These are phyloP conservation scores for Mola mola DNA, from an alignment of 2,113 vertebrate genomes.

Conservation along the genomic window DNA sequence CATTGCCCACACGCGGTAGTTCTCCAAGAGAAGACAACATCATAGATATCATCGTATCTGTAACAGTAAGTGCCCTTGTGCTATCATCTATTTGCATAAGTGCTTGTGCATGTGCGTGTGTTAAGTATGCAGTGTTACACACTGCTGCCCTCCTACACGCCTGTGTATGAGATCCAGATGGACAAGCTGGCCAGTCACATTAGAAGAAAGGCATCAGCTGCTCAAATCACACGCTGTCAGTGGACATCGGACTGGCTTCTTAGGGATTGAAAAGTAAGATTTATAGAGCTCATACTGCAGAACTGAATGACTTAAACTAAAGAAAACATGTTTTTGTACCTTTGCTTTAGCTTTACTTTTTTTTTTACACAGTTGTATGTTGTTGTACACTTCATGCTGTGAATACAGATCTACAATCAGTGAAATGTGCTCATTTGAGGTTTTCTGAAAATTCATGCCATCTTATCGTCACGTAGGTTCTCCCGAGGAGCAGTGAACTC, in stretches of 20 bases:
- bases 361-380: background rate
- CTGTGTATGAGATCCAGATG: conserved; percentile 39
- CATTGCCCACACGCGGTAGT: background rate
- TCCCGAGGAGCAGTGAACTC: too few species aligned
- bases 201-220: conserved; percentile 24
- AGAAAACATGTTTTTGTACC: background rate
- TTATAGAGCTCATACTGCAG: background rate
- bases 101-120: conserved; percentile 35
- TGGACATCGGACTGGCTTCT: conserved; percentile 5
- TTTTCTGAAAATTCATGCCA: background rate
- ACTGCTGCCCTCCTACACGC: conserved; percentile 62
- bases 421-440: background rate
- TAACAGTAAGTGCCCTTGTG: conserved; percentile 69
- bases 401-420: background rate
- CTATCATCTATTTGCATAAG: conserved; percentile 51
- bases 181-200: conserved; percentile 63
- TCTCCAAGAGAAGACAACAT: conserved; percentile 14
- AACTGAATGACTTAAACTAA: background rate
- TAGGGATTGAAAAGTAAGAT: conserved; percentile 43
- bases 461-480: background rate
- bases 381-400: background rate
- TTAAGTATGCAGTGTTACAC: conserved; percentile 62
- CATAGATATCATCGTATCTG: conserved; percentile 15
- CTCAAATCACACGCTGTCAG: conserved; percentile 12
- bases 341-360: background rate